Conservation (phyloP, 2,113 vertebrate genomes). For the human region GRCh38 chr5:9535001-9535500, state of each 20-base stretch:
- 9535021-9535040: no score
- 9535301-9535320: conserved; percentile 44
- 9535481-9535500: fast-evolving
- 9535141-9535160: not conserved
- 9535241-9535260: not conserved
- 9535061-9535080: not conserved
- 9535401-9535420: not conserved
- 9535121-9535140: not conserved
- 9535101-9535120: not conserved
- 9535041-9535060: fast-evolving
- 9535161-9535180: conserved; percentile 30
- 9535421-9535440: fast-evolving
- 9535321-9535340: conserved; percentile 22
- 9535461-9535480: fast-evolving
- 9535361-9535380: not conserved
- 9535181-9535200: conserved; percentile 3
- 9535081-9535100: not conserved
- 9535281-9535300: conserved; percentile 57
- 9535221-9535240: not conserved
- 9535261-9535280: conserved; percentile 56
- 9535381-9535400: not conserved
- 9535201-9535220: conserved; percentile 38
- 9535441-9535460: not conserved
- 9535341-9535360: conserved; percentile 54
- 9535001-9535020: not conserved